Base-by-base conservation (phyloP, 2,113 vertebrate genomes). In the Agapornis roseicollis region DNA sequence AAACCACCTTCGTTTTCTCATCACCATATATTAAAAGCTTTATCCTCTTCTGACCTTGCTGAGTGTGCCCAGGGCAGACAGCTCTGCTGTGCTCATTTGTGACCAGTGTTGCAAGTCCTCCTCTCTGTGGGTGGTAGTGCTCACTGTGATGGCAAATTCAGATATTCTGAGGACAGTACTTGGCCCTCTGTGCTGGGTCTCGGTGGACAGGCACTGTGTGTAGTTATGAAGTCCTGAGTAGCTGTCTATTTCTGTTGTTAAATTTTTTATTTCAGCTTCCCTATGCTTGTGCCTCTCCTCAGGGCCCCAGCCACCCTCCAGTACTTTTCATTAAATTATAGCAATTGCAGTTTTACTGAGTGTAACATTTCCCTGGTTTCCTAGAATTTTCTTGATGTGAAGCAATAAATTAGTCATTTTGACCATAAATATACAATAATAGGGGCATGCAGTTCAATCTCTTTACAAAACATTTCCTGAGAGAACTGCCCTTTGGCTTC, bases 211-310 rank as follows among this genome's bases (percentile, higher is more conserved):
- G 39, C n/a, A 27, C 27, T 61, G 29, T 78, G 44, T 0, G 1
- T 63, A 24, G 12, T 72, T 88, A 83, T 52, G 72, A 89, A 93
- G 85, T 63, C 52, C 53, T 66, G 41, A 92, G 31, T 58, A 87
- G 58, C 49, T 89, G 69, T 86, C 88, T 96, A 50, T 81, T 95
- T 94, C 61, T 93, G 47, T 90, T 91, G 76, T 68, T 96, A 86
- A 90, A 89, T 96, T 94, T 95, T 97, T 96, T 70, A 97, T 93
- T 92, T 94, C 58, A 76, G 25, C 52, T 92, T 96, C 73, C 46
- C 44, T 79, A 58, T 63, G 52, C 52, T 69, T 42, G 10, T 70
- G 96, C 18, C 11, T 84, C 35, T 93, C 81, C 73, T 80, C 24
- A 37, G 72, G 68, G 77, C 61, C 58, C 23, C 42, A 65, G 56